Percentiles rank a stretch among this genome's conserved stretches.
Conservation (phyloP, 2,888 invertebrate species). For the Drosophila peninsularis region DNA sequence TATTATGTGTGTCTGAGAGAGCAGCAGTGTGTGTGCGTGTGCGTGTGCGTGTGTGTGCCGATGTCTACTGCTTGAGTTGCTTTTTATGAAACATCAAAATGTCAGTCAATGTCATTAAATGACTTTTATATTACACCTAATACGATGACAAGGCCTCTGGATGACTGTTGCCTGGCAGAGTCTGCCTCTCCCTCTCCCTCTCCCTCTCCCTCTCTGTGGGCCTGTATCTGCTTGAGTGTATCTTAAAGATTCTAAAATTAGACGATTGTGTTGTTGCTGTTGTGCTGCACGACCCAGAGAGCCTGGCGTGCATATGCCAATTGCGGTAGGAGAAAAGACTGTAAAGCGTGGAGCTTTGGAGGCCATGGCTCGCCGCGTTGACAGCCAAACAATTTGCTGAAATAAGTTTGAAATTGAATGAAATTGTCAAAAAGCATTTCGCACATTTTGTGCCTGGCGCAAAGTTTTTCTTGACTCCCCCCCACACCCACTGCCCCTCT, state of each 20-base stretch:
- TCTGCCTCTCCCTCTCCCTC: constrained; percentile 12
- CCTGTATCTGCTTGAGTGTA: constrained; percentile 77
- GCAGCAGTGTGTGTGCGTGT: constrained; percentile 6
- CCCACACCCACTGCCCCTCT: background rate
- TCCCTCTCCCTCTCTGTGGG: background rate
- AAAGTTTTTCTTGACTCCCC: constrained; percentile 23
- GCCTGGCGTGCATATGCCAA: constrained; percentile 63
- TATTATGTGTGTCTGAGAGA: constrained; percentile 61
- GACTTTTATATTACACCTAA: constrained; percentile 83
- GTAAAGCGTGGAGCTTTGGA: constrained; percentile 19
- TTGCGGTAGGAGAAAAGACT: constrained; percentile 46
- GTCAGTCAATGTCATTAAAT: constrained; percentile 82
- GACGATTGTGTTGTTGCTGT: constrained; percentile 66
- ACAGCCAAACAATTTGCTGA: constrained; percentile 80
- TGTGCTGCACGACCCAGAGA: constrained; percentile 56
- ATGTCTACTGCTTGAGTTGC: constrained; percentile 80
- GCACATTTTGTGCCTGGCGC: constrained; percentile 63
- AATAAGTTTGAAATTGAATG: constrained; percentile 81
- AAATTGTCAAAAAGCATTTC: constrained; percentile 81
- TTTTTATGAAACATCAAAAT: constrained; percentile 83
- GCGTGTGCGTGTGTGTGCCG: constrained; percentile 41
- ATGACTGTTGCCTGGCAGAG: constrained; percentile 17
- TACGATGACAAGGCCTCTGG: constrained; percentile 78
- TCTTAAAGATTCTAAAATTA: constrained; percentile 81
- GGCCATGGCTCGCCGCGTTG: constrained; percentile 64